These are phyloP conservation scores for Premnoplex brunnescens DNA, from an alignment of 2,797 vertebrate species.

Conservation along the genomic window DNA sequence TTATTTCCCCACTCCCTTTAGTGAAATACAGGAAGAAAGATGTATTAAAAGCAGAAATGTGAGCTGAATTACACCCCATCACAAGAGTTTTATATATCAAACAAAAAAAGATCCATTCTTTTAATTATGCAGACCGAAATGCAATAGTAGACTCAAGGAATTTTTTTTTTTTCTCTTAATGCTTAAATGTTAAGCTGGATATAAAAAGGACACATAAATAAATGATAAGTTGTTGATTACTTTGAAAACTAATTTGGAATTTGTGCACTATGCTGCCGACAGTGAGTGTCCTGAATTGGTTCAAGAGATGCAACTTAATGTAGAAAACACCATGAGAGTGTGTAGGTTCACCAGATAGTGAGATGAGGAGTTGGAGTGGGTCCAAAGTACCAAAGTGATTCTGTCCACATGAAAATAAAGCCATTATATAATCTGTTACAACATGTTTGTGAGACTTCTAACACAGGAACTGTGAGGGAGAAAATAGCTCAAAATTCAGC, in stretches of 20 bases:
- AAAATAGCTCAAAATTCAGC: background rate
- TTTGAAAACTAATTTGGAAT: slow-evolving; percentile 40
- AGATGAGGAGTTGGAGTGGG: background rate
- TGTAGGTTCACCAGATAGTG: background rate
- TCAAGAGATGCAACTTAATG: background rate
- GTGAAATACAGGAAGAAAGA: background rate
- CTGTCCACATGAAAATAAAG: background rate
- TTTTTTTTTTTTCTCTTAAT: slow-evolving; percentile 26
- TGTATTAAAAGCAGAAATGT: background rate
- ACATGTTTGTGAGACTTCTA: background rate
- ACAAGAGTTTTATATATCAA: background rate
- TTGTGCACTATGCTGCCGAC: background rate
- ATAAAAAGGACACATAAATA: slow-evolving; percentile 56
- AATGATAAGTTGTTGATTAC: slow-evolving; percentile 51
- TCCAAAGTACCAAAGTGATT: background rate
- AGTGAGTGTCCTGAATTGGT: slow-evolving; percentile 15
- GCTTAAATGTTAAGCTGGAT: slow-evolving; percentile 30
- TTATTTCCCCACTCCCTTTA: background rate
- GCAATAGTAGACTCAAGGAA: slow-evolving; percentile 17
- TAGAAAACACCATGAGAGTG: background rate
- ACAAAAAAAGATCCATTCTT: background rate
- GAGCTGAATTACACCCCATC: background rate
- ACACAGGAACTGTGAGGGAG: background rate
- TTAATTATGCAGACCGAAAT: slow-evolving; percentile 39
- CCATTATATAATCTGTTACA: background rate